Percentiles rank a stretch among this genome's conserved stretches.
Conservation (phyloP, 2,888 invertebrate species). For the Tupiocoris notatus region DNA sequence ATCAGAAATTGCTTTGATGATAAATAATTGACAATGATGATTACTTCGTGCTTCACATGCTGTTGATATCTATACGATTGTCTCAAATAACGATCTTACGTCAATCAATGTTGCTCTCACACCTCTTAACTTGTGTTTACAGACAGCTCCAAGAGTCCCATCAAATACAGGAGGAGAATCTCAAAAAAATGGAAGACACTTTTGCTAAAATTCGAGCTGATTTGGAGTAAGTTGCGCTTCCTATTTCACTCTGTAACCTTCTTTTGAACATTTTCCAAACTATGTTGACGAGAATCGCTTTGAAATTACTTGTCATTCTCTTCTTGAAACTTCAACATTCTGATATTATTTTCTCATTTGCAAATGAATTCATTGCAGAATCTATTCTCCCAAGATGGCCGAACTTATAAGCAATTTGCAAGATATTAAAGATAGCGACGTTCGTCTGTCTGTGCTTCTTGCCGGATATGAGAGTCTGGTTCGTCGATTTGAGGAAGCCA, state of each 20-base stretch:
- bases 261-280: background rate
- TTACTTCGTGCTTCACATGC: too few relatives aligned
- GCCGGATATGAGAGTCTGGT: background rate
- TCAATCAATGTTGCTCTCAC: background rate
- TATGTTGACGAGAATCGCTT: background rate
- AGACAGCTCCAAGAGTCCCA: background rate
- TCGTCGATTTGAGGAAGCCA: background rate
- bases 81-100: background rate
- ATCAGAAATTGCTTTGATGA: too few relatives aligned
- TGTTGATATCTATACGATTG: background rate
- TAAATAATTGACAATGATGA: too few relatives aligned
- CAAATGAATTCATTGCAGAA: background rate
- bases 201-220: background rate
- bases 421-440: background rate
- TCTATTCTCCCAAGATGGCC: background rate
- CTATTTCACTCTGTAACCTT: too few relatives aligned
- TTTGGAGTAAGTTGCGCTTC: background rate
- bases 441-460: background rate
- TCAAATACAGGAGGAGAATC: background rate
- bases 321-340: too few relatives aligned
- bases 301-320: background rate
- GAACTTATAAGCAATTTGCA: background rate
- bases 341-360: background rate
- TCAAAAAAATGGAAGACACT: background rate
- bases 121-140: background rate